Evolutionary conservation across 37 sponge, comb jelly and placozoan genomes (phyloP).

Genomic region (Spongilla lacustris): DNA sequence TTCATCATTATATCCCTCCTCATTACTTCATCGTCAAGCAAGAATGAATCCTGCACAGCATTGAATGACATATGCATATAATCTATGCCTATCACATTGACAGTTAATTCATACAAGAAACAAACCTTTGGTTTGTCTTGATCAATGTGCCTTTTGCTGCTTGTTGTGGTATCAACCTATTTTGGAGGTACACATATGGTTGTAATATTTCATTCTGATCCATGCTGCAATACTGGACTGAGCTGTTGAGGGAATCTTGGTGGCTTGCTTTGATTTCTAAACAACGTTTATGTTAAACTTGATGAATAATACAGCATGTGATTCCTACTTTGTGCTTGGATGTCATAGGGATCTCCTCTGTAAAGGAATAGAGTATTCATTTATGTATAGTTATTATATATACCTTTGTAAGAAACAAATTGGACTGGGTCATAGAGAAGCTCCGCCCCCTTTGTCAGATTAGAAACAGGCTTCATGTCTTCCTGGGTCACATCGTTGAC

Average conservation of each 20-base stretch:
- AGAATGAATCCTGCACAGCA: background rate
- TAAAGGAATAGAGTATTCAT: background rate
- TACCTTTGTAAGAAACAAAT: background rate
- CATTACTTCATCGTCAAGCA: background rate
- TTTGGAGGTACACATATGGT: background rate
- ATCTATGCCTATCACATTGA: background rate
- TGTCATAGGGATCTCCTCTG: background rate
- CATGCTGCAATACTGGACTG: background rate
- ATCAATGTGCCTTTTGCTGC: background rate
- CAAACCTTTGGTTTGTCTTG: background rate
- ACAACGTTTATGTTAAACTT: background rate
- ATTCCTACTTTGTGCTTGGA: background rate
- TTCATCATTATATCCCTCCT: background rate
- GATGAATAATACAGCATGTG: background rate
- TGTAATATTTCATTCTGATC: slow-evolving; percentile 1
- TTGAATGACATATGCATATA: background rate
- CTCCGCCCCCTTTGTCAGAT: background rate
- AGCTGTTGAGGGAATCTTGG: background rate
- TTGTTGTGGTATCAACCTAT: background rate
- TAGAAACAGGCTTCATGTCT: background rate
- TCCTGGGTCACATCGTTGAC: background rate
- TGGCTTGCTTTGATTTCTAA: background rate
- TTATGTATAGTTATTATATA: background rate
- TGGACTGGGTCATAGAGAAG: background rate
- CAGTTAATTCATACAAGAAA: background rate